Conservation (phyloP, 2,888 invertebrate genomes). For the Drosophila setosimentum region DNA sequence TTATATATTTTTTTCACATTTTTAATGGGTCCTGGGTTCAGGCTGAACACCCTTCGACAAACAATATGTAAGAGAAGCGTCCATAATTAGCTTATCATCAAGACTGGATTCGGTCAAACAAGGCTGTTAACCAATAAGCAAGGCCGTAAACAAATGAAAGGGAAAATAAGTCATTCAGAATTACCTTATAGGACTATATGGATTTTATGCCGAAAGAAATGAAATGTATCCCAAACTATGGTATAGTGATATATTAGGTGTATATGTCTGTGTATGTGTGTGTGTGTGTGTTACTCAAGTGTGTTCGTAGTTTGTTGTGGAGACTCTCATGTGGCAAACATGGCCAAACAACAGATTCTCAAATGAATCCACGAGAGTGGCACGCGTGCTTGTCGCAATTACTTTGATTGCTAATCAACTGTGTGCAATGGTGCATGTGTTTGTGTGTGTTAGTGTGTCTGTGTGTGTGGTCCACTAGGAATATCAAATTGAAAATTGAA, state of each 20-base stretch:
- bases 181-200: neutral
- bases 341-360: slow-evolving; percentile 48
- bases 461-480: neutral
- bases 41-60: neutral
- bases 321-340: neutral
- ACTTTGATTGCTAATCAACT: slow-evolving; percentile 61
- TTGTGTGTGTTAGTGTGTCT: neutral
- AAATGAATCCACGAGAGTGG: slow-evolving; percentile 32
- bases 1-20: neutral
- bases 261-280: too few species aligned
- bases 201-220: neutral
- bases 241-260: neutral
- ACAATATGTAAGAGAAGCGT: neutral
- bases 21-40: neutral
- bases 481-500: slow-evolving; percentile 27
- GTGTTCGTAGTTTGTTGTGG: slow-evolving; percentile 41
- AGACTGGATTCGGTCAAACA: neutral
- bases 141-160: neutral
- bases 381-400: slow-evolving; percentile 48
- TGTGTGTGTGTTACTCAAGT: neutral
- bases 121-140: too few species aligned
- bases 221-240: slow-evolving; percentile 9
- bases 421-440: neutral
- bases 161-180: neutral
- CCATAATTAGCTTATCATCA: neutral